Percentiles rank a stretch among this genome's conserved stretches.
These are phyloP conservation scores for Poeciliopsis occidentalis DNA, from an alignment of 2,113 vertebrate species.

Conservation along the genomic window DNA sequence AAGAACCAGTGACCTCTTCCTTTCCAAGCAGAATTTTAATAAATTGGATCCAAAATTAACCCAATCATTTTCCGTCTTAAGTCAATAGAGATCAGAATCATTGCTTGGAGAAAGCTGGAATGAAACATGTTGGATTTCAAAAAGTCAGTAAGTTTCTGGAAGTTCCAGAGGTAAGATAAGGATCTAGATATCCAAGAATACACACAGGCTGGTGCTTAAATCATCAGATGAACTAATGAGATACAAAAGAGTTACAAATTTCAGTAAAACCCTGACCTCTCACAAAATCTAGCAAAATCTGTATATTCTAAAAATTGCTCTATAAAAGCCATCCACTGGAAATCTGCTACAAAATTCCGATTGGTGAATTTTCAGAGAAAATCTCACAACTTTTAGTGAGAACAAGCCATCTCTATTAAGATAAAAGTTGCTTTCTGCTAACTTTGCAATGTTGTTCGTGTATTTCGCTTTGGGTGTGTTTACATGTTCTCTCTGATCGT, in stretches of 20 bases:
- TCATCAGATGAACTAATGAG: too few relatives aligned
- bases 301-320: neutral
- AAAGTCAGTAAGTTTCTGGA: too few relatives aligned
- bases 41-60: constrained; percentile 84
- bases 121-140: too few relatives aligned
- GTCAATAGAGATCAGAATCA: constrained; percentile 29
- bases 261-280: neutral
- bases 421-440: neutral
- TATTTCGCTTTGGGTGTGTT: constrained; percentile 38
- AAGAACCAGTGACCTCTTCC: constrained; percentile 84
- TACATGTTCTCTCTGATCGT: constrained; percentile 53
- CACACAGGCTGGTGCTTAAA: too few relatives aligned
- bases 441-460: constrained; percentile 19
- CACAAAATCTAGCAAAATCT: neutral
- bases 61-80: constrained; percentile 42
- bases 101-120: neutral
- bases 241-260: too few relatives aligned
- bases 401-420: constrained; percentile 2
- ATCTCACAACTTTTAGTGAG: neutral
- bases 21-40: constrained; percentile 73
- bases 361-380: neutral
- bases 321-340: too few relatives aligned
- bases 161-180: too few relatives aligned
- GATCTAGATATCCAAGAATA: too few relatives aligned
- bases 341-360: neutral